phyloP scores from a whole-genome alignment of 2,113 vertebrate species.

The Megalops atlanticus region DNA sequence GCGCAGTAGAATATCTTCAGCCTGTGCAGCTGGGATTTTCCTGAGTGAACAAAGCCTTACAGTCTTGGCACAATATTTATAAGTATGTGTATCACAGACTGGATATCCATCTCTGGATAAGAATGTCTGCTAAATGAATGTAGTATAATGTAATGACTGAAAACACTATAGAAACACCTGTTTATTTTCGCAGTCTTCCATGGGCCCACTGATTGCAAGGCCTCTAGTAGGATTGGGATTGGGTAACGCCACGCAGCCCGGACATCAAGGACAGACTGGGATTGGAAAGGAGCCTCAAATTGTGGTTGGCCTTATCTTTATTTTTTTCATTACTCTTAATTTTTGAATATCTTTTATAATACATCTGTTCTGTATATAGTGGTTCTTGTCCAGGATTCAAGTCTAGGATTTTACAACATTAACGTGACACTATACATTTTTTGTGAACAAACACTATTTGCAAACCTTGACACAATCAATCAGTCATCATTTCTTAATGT shows the following conservation, averaged over 20 bases:
- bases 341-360: neutral
- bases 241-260: neutral
- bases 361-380: neutral
- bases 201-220: no score
- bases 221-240: neutral
- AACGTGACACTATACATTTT: neutral
- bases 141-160: neutral
- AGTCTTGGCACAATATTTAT: neutral
- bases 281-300: neutral
- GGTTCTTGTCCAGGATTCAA: neutral
- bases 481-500: neutral
- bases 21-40: neutral
- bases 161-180: neutral
- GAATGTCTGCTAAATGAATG: neutral
- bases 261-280: rapidly evolving
- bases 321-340: neutral
- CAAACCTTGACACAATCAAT: neutral
- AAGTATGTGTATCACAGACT: no score
- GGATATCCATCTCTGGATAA: neutral
- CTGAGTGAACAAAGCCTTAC: neutral
- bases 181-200: neutral
- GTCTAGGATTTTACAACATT: neutral
- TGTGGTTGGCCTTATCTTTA: neutral
- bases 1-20: neutral
- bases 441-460: neutral